Conservation (phyloP, 1,140 invertebrate species). For the Oscheius sp. region DNA sequence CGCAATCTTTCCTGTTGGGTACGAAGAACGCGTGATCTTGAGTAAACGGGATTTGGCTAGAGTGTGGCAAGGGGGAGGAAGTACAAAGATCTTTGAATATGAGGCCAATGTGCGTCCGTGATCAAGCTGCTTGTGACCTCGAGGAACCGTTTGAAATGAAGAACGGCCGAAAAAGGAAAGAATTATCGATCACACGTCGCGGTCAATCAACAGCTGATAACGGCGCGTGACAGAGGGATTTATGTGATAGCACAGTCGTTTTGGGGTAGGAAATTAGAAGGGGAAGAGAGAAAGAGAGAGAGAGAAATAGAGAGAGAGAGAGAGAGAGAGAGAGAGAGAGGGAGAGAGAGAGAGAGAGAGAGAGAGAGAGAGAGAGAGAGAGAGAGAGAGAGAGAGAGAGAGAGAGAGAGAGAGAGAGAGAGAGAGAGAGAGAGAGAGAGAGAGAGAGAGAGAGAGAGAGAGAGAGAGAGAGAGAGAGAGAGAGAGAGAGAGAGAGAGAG, state of each 20-base stretch:
- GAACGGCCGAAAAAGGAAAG: background rate
- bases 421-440: too few species aligned
- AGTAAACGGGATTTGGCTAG: too few species aligned
- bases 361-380: background rate
- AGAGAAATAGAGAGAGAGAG: background rate
- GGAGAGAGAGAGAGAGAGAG: background rate
- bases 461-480: too few species aligned
- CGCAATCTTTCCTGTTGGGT: too few species aligned
- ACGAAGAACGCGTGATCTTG: too few species aligned
- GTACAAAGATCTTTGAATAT: too few species aligned
- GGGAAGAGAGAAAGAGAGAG: background rate
- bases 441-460: too few species aligned
- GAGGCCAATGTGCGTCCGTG: too few species aligned
- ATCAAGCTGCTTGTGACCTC: too few species aligned
- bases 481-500: too few species aligned
- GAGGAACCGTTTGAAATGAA: too few species aligned
- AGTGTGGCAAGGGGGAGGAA: background rate
- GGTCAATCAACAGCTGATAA: background rate
- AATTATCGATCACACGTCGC: background rate
- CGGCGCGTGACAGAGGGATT: background rate
- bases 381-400: background rate
- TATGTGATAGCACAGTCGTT: background rate
- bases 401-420: too few species aligned
- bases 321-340: background rate
- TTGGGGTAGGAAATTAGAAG: background rate